These are phyloP conservation scores for Naja naja DNA, from an alignment of 2,113 vertebrate genomes.

Conservation along the genomic window DNA sequence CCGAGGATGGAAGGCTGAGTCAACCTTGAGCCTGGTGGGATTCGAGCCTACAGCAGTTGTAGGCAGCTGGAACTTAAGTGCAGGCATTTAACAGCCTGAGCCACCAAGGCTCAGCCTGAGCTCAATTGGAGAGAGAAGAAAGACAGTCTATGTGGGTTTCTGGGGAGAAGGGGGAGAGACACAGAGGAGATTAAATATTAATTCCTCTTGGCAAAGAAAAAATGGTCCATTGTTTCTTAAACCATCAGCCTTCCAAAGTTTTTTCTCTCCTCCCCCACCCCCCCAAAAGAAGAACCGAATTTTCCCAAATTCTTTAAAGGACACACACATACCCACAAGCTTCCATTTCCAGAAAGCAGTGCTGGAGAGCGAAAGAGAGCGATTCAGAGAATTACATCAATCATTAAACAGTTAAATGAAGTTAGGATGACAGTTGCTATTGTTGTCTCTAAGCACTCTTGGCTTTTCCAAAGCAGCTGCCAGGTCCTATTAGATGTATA, in stretches of 20 bases:
- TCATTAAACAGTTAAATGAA: slow-evolving; percentile 65
- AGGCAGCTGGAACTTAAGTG: too few species aligned
- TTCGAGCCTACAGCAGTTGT: too few species aligned
- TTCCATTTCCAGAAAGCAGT: slow-evolving; percentile 45
- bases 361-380: background rate
- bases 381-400: slow-evolving; percentile 45
- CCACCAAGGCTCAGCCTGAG: too few species aligned
- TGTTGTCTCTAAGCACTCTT: slow-evolving; percentile 58
- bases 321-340: slow-evolving; percentile 45
- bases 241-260: slow-evolving; percentile 48
- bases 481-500: slow-evolving; percentile 63
- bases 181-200: slow-evolving; percentile 45
- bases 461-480: slow-evolving; percentile 70
- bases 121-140: background rate
- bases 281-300: slow-evolving; percentile 49
- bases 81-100: too few species aligned
- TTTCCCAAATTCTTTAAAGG: slow-evolving; percentile 57
- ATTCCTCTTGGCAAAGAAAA: slow-evolving; percentile 37
- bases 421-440: slow-evolving; percentile 59
- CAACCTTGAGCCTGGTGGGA: too few species aligned
- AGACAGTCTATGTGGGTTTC: background rate
- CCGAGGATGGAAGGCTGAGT: too few species aligned
- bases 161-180: slow-evolving; percentile 26
- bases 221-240: slow-evolving; percentile 44
- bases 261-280: background rate